Base-by-base conservation (phyloP, 2,797 vertebrate species). In the Fistularia commersonii region DNA sequence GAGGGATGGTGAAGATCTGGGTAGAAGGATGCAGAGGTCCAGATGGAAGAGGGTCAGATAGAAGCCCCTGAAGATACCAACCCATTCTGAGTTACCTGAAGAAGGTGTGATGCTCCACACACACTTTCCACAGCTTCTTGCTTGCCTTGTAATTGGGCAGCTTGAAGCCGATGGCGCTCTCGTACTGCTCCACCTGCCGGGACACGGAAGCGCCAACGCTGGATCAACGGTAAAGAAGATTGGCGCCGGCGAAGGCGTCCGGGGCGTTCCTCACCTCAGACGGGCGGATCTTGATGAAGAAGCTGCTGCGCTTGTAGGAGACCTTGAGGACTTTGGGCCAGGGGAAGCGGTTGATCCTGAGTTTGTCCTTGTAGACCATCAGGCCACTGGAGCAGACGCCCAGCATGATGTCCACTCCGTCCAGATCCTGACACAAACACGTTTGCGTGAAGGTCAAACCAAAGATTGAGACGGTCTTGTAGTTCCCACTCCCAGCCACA, bases 251-350 rank as follows among this genome's bases (percentile, higher is more conserved):
- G 23, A 14, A n/a, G 6, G 8, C n/a, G 12, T 51, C 12, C 38
- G 37, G 1, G n/a, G n/a, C n/a, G 10, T 9, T 1, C 5, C 37
- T 6, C 88, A 98, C 97, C 93, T 99, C 94, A 6, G 94, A 93
- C 1, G 95, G 92, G 1, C 94, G 88, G 43, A 98, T 94, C 80
- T 96, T 98, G 67, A 97, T 93, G 60, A 96, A 95, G 86, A 99
- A 99, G 79, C 91, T 96, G 90, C 93, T 97, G 66, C 93, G 92
- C 75, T 95, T 98, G 78, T 98, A 97, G 1, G 95, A 98, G 66
- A 98, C 94, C 86, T 99, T 99, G 42, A 99, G 89, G 32, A 99
- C 94, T 85, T 95, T 97, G 52, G 95, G 95, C 97, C 97, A 99
- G 0, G 93, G 91, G 70, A 97, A 98, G 43, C 93, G 91, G 70